phyloP scores from a whole-genome alignment of 1,140 invertebrate genomes.

The Drosophila santomea region DNA sequence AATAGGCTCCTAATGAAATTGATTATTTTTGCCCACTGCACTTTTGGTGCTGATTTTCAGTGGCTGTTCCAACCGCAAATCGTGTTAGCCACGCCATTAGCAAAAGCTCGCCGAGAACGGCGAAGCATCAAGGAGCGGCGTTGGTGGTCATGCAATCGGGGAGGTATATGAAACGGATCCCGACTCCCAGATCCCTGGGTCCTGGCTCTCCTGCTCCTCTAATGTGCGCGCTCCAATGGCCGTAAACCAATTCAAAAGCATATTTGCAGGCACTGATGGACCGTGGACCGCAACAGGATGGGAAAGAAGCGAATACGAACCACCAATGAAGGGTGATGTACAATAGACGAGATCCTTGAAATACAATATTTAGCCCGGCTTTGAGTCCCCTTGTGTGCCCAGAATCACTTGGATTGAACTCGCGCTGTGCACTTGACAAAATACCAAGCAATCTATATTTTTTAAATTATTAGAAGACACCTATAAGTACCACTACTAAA shows the following conservation, averaged over 20 bases:
- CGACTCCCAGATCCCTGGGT: not conserved
- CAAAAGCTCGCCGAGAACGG: slow-evolving; percentile 67
- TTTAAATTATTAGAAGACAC: no score
- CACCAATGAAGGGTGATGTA: slow-evolving; percentile 33
- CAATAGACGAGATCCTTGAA: slow-evolving; percentile 47
- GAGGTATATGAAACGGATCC: slow-evolving; percentile 26
- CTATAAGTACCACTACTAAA: no score
- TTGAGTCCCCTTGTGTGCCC: slow-evolving; percentile 37
- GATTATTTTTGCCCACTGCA: not conserved
- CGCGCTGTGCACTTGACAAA: slow-evolving; percentile 36
- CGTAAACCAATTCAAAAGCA: slow-evolving; percentile 82
- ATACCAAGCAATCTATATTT: not conserved
- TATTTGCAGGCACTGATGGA: slow-evolving; percentile 78
- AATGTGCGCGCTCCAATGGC: slow-evolving; percentile 71
- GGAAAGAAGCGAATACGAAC: not conserved
- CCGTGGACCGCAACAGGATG: slow-evolving; percentile 45
- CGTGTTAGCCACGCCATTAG: slow-evolving; percentile 81
- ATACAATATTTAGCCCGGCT: slow-evolving; percentile 70
- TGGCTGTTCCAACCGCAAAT: slow-evolving; percentile 57
- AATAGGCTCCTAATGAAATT: not conserved
- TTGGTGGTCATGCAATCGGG: slow-evolving; percentile 27
- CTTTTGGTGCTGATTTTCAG: slow-evolving; percentile 13
- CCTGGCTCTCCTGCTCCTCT: slow-evolving; percentile 13
- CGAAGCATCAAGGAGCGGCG: slow-evolving; percentile 18
- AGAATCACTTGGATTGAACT: slow-evolving; percentile 63